These are phyloP conservation scores for Pteria penguin DNA, from an alignment of 2,888 invertebrate species.

Conservation along the genomic window DNA sequence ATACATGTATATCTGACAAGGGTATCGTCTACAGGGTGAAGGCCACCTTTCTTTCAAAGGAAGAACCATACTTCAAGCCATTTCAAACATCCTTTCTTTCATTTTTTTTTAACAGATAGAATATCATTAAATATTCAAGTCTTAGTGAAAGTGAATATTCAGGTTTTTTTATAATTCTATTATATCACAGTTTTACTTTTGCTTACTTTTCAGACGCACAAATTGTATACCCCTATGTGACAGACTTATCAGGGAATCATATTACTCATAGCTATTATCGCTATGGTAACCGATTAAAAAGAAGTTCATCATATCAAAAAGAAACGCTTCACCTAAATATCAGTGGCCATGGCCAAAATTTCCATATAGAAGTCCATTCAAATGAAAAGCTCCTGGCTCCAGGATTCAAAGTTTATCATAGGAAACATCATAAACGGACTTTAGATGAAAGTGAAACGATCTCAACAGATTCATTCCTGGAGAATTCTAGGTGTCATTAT, in stretches of 20 bases:
- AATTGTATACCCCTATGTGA: constrained; percentile 27
- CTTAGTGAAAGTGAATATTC: no score
- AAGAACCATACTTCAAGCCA: no score
- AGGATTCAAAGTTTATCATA: constrained; percentile 68
- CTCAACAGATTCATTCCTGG: constrained; percentile 33
- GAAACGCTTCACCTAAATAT: constrained; percentile 60
- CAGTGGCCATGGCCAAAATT: constrained; percentile 59
- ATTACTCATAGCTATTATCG: constrained; percentile 26
- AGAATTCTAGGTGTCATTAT: constrained; percentile 55
- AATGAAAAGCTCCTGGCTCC: constrained; percentile 64
- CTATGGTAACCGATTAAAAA: constrained; percentile 25
- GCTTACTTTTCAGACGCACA: constrained; percentile 34
- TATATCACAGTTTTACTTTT: constrained; percentile 3
- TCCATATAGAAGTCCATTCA: constrained; percentile 64
- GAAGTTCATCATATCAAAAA: constrained; percentile 10
- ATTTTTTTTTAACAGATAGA: no score
- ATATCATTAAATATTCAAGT: no score
- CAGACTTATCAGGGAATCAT: constrained; percentile 26
- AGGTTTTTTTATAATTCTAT: no score
- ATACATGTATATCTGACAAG: no score
- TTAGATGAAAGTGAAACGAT: constrained; percentile 32
- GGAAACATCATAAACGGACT: constrained; percentile 45
- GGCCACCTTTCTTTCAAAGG: no score
- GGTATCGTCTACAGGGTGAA: no score
- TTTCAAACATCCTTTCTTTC: no score